Base-by-base conservation (phyloP, 2,113 vertebrate species). In the Seriola aureovittata region DNA sequence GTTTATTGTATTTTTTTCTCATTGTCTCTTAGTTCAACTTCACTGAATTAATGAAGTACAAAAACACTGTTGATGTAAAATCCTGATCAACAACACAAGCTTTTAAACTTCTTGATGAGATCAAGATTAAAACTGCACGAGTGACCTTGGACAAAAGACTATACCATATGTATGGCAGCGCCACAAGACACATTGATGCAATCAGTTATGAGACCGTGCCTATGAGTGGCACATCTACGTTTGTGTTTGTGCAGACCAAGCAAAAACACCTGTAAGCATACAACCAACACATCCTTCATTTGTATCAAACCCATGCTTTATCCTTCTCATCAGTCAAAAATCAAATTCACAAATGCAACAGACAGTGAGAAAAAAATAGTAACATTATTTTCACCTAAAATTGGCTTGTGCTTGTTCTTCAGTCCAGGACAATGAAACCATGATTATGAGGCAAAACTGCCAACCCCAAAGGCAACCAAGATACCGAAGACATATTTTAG, bases 171-270 rank as follows among this genome's bases (percentile, higher is more conserved):
- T 16, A 14, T 16, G 0, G 16, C 12, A 46, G 44, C 44, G 16
- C 44, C 44, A 46, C 44, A 46, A 46, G 12, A 4, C 44, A 46
- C 60, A 21, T 40, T 63, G 10, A 63, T 63, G 19, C 16, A 6
- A 63, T 63, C 36, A 64, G 62, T 19, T 50, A 17, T 50, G 21
- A n/a, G 0, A 40, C 17, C 2, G 29, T 2, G 29, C 29, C 29
- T 29, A 29, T 13, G 34, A 36, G 64, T 16, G 4, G n/a, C 8
- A 71, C 29, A 70, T 63, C 29, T 50, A 12, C 6, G 17, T 50
- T 65, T 58, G 40, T 70, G 71, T 38, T 76, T 19, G 9, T 57
- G 21, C 40, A 80, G 13, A 57, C 57, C 23, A 75, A 16, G 69
- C 14, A 54, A 67, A 80, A 59, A 40, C 50, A 52, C 8, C 19